Percentiles rank a stretch among this genome's conserved stretches.
Conservation (phyloP, 2,888 invertebrate genomes). For the Timema podura region DNA sequence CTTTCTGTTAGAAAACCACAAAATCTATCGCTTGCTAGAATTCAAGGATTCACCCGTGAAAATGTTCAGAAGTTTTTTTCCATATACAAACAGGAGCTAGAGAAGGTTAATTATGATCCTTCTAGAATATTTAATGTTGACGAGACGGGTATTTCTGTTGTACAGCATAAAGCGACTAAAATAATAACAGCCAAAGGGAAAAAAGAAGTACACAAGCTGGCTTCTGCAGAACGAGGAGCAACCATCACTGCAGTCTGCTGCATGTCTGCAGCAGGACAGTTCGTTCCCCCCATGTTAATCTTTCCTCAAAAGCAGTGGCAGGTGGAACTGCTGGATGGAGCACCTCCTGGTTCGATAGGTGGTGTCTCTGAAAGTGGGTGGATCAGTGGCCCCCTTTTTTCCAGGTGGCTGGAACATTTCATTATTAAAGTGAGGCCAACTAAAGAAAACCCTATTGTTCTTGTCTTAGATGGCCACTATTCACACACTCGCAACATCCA, state of each 20-base stretch:
- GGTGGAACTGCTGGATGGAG: too few species aligned
- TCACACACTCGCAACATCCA: too few species aligned
- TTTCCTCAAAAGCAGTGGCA: conserved; percentile 27
- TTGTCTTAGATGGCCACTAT: conserved; percentile 10
- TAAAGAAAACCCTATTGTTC: conserved; percentile 4
- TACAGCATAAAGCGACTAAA: conserved; percentile 37
- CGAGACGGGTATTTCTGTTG: conserved; percentile 40
- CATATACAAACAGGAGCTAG: background rate
- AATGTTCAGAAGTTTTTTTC: too few species aligned
- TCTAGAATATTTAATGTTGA: conserved; percentile 40
- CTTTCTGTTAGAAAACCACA: too few species aligned
- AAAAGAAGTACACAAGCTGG: conserved; percentile 37
- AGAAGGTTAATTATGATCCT: background rate
- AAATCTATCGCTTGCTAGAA: too few species aligned
- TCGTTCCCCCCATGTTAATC: conserved; percentile 9
- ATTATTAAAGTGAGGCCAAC: background rate
- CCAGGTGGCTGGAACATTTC: conserved; percentile 5
- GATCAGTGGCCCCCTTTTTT: conserved; percentile 32
- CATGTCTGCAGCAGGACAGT: conserved; percentile 32
- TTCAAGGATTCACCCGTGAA: too few species aligned
- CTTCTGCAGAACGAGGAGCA: conserved; percentile 40
- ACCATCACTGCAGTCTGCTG: conserved; percentile 37
- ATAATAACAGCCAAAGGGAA: conserved; percentile 39
- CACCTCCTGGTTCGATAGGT: too few species aligned
- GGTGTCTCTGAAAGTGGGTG: conserved; percentile 38